Base-by-base conservation (phyloP, 92 coral and sea anemone genomes). In the Scolanthus callimorphus region DNA sequence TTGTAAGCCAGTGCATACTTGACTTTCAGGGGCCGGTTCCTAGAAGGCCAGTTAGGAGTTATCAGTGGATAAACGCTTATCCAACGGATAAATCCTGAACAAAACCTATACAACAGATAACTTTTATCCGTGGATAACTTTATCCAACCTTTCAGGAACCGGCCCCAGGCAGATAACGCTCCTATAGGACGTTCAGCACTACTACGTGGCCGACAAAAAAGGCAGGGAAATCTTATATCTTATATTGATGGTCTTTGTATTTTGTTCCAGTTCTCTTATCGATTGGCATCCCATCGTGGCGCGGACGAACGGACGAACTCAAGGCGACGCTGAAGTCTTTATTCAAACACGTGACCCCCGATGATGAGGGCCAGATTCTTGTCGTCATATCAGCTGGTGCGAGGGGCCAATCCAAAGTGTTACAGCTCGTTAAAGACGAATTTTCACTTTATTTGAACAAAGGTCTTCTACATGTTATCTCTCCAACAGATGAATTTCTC, bases 301-400 rank as follows among this genome's bases (percentile, higher is more conserved):
- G 57, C 20, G 58, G 54, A n/a, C 64, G 54, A 59, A 41, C 58
- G 39, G 38, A 46, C 17, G 28, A 47, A n/a, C 57, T 68, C 27
- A 45, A 41, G 4, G 46, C 52, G 21, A 24, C 31, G 11, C 75
- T 68, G 44, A 38, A 59, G 17, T 68, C 75, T 3, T 10, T 55
- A 29, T 27, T 22, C 15, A 57, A 20, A 4, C 65, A 68, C 75
- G 54, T 68, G 75, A 55, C 75, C 19, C 65, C 52, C 30, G 75
- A 65, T 21, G 72, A 68, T 57, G 15, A 21, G 17, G 19, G 21
- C 4, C 56, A 68, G 57, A 25, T 68, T 25, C 46, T 51, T 27
- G 58, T 68, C 24, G 75, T 68, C 20, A 37, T 68, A 23, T 68
- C 75, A 45, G 75, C 57, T 17, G 54, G 37, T 41, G 45, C 20